Percentiles rank a stretch among this genome's conserved stretches.
Evolutionary conservation across 2,888 invertebrate genomes (phyloP).

Genomic region (Acleris sparsana): DNA sequence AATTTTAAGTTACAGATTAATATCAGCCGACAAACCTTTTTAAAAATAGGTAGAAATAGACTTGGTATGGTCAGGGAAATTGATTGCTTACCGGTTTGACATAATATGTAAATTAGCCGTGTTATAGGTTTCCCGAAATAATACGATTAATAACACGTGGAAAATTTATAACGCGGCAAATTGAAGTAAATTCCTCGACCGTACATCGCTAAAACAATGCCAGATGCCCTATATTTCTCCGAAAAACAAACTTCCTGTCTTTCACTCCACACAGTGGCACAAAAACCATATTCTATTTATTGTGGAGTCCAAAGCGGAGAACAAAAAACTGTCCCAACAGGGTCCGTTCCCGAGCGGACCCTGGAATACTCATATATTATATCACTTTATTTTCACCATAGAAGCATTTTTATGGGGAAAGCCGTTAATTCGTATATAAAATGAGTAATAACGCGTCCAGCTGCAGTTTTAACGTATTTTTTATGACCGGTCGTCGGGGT

Average conservation of each 20-base stretch:
- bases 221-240: too few species aligned
- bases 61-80: too few species aligned
- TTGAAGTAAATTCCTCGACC: too few species aligned
- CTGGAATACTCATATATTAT: background rate
- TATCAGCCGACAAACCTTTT: too few species aligned
- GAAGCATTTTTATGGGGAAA: constrained; percentile 8
- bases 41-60: too few species aligned
- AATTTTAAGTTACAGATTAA: too few species aligned
- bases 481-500: background rate
- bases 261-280: background rate
- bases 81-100: too few species aligned
- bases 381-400: constrained; percentile 14
- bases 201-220: too few species aligned
- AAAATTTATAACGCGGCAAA: too few species aligned
- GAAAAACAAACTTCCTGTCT: background rate
- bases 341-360: constrained; percentile 1
- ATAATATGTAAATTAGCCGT: too few species aligned
- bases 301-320: constrained; percentile 4
- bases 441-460: constrained; percentile 18
- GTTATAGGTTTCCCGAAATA: too few species aligned
- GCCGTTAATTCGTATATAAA: constrained; percentile 14
- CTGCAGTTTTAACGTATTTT: constrained; percentile 13
- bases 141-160: too few species aligned
- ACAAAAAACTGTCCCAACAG: constrained; percentile 3
- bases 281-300: constrained; percentile 11